Percentiles rank a stretch among this genome's conserved stretches.
phyloP scores from a whole-genome alignment of 2,797 vertebrate genomes.

The Meda fulgida region DNA sequence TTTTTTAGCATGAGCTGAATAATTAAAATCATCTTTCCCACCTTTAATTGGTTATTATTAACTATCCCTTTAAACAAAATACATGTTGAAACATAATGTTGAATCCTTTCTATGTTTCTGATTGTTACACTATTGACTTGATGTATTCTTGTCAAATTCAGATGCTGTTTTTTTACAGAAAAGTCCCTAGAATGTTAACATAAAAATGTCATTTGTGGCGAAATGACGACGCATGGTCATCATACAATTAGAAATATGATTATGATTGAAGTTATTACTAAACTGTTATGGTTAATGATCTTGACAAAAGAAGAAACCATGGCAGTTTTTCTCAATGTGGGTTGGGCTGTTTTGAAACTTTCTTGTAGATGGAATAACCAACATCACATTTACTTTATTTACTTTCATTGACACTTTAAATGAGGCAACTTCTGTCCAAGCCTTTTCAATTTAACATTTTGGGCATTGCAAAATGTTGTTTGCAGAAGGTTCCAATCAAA shows the following conservation, averaged over 20 bases:
- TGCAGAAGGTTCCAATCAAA: slow-evolving; percentile 57
- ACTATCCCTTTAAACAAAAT: not conserved
- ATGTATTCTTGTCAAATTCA: not conserved
- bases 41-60: not conserved
- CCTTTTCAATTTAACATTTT: slow-evolving; percentile 31
- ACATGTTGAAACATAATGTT: not conserved
- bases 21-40: not conserved
- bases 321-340: slow-evolving; percentile 23
- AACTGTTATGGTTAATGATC: slow-evolving; percentile 1
- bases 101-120: not conserved
- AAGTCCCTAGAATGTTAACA: not conserved
- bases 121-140: not conserved
- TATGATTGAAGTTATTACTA: slow-evolving; percentile 3
- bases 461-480: not conserved
- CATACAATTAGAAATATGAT: not conserved
- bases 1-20: not conserved
- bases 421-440: slow-evolving; percentile 3
- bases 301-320: not conserved
- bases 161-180: not conserved
- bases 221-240: no score
- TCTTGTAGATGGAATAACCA: slow-evolving; percentile 47
- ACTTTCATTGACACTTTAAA: slow-evolving; percentile 43
- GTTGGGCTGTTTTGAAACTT: slow-evolving; percentile 38
- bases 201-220: not conserved
- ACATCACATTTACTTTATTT: slow-evolving; percentile 45